Evolutionary conservation across 1,140 invertebrate genomes (phyloP), one percentile per base, ranked within the genome.

Genomic region (Choristoneura fumiferana): DNA sequence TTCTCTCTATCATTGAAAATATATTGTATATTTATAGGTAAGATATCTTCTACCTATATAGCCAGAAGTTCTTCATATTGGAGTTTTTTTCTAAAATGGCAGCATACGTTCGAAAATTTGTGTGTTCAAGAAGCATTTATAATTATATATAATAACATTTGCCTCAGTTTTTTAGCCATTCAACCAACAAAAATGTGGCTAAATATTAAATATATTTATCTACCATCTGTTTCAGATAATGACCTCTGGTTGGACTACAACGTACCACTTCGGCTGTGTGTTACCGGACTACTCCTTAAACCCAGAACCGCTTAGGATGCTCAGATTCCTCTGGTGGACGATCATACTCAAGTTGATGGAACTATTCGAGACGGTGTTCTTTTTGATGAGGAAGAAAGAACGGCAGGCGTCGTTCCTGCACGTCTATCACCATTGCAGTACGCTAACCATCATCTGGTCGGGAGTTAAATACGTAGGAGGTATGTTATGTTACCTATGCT

Each of bases 361-460:
- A 55, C 54, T 90, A 5, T 33, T 78, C 0, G 89, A 90, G 67
- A 90, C 88, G 0, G 57, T 73, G 1, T 94, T 95, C 73, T 95
- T 95, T 72, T 84, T 94, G 14, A 68, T 95, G 17, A 86, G 94
- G 17, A 95, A 95, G 78, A 95, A 94, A 74, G 87, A 92, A 39
- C 92, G 92, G 35, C 95, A 95, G 83, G 91, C 93, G 9, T 92
- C 94, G 1, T 94, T 93, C 68, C 86, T 95, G 17, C 94, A 95
- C 67, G 79, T 95, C 18, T 95, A 95, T 71, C 94, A 95, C 87
- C 94, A 95, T 66, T 85, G 91, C 54, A 92, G 91, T 36, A 93
- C 94, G 34, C 84, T 93, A 54, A 62, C 89, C 12, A 84, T 95
- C 5, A 91, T 93, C 71, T 97, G 95, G 94, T 91, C 94, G 15